Evolutionary conservation across 2,888 invertebrate species (phyloP).

Genomic region (Ischnura elegans): DNA sequence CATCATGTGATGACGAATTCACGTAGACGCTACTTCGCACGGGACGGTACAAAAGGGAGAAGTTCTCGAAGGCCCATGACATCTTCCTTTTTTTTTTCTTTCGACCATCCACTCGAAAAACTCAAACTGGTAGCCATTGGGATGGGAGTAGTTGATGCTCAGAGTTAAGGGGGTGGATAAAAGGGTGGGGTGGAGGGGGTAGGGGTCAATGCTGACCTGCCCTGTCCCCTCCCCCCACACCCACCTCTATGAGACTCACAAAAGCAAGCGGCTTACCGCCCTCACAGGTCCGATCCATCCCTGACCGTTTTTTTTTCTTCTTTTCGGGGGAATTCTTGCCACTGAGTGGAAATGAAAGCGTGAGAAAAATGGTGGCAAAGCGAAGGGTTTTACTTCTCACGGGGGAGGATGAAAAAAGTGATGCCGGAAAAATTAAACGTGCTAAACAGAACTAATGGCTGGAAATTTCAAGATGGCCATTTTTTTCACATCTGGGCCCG

Average conservation of each 20-base stretch:
- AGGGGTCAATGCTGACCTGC: conserved; percentile 4
- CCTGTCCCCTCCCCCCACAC: neutral
- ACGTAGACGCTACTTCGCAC: neutral
- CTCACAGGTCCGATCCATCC: conserved; percentile 10
- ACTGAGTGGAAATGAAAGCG: conserved; percentile 44
- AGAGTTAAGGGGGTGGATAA: too few relatives aligned
- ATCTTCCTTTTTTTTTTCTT: neutral
- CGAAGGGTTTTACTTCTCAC: conserved; percentile 28
- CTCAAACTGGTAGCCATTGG: conserved; percentile 15
- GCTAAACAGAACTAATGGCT: neutral
- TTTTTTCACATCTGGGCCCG: neutral
- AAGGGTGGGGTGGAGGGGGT: neutral
- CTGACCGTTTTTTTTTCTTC: neutral
- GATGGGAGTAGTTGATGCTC: neutral
- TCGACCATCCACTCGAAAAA: neutral
- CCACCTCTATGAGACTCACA: neutral
- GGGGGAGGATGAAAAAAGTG: conserved; percentile 21
- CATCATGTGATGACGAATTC: conserved; percentile 24
- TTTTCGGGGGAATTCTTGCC: conserved; percentile 20
- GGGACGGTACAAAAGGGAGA: too few relatives aligned
- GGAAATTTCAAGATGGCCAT: neutral
- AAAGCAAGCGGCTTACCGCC: conserved; percentile 4
- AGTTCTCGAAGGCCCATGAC: too few relatives aligned
- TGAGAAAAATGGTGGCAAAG: conserved; percentile 53
- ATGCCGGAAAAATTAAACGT: conserved; percentile 8